Base-by-base conservation (phyloP, 2,797 vertebrate species). In the Fringilla coelebs region DNA sequence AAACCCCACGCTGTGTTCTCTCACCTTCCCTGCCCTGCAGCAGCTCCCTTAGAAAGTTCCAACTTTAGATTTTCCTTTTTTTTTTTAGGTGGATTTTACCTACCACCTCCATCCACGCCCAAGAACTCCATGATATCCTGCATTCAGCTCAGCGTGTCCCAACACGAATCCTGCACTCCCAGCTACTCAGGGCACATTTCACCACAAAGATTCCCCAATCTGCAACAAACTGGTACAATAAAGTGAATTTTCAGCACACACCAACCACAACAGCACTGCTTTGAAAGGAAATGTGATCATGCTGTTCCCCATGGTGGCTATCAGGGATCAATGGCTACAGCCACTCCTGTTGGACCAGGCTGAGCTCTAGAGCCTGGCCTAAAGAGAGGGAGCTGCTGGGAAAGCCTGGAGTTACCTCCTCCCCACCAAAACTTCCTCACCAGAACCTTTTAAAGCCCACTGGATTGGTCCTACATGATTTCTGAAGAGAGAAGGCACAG, bases 191-290 rank as follows among this genome's bases (percentile, higher is more conserved):
- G 62, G 60, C 7, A 1, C 2, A 1, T 60, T 85, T 70, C 8
- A 1, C 60, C 60, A 67, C 40, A 28, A 40, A 82, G 63, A 87
- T 22, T 32, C 32, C 41, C 34, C 17, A 18, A 1, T 28, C 55
- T 17, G 28, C 36, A 67, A 60, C 7, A 34, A 24, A 48, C 0
- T 57, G 46, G 61, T 60, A 54, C 65, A 83, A 77, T 9, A 10
- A 45, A 51, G 46, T 2, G 26, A 89, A 16, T 5, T 17, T 31
- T 65, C 7, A 22, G 40, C 34, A 6, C 6, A n/a, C 2, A 3
- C 28, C 25, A 62, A 48, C 22, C 21, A 45, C 31, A 40, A 22
- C 0, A 0, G n/a, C 0, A 7, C 18, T 36, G 5, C 54, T 90
- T 41, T 5, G 54, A 31, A 61, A 43, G 61, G 76, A 48, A 62